Conservation (phyloP, 2,888 invertebrate genomes). For the Drosophila borealis region DNA sequence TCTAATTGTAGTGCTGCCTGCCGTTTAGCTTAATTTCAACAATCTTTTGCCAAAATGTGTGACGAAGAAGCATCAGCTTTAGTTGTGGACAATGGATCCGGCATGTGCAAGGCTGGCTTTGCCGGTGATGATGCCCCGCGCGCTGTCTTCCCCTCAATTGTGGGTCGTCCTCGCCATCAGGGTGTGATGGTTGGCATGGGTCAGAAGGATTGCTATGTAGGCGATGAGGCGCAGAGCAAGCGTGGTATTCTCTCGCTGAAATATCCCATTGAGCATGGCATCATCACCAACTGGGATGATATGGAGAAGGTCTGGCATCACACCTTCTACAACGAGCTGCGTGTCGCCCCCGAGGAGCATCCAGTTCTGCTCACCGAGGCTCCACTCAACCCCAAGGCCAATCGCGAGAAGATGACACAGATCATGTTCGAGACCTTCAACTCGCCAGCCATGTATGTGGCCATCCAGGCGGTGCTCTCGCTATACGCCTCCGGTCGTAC, state of each 20-base stretch:
- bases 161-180: constrained; percentile 96
- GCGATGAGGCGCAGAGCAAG: constrained; percentile 98
- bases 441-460: constrained; percentile 97
- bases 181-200: constrained; percentile 99
- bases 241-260: constrained; percentile 98
- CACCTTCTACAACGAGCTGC: constrained; percentile 99
- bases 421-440: constrained; percentile 98
- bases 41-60: constrained; percentile 88
- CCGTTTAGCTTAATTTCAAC: constrained; percentile 33
- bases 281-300: constrained; percentile 99
- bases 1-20: constrained; percentile 55
- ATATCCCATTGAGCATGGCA: constrained; percentile 98
- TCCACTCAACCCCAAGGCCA: constrained; percentile 95
- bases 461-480: constrained; percentile 96
- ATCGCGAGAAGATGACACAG: constrained; percentile 96
- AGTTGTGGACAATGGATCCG: constrained; percentile 98
- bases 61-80: constrained; percentile 97
- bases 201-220: constrained; percentile 98
- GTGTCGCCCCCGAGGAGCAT: constrained; percentile 97
- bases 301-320: constrained; percentile 99
- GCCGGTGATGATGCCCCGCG: constrained; percentile 98
- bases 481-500: constrained; percentile 98
- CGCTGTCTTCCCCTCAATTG: constrained; percentile 96
- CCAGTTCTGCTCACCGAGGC: constrained; percentile 95
- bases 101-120: constrained; percentile 99